Conservation (phyloP, 2,888 invertebrate species). For the Pollenia labialis region DNA sequence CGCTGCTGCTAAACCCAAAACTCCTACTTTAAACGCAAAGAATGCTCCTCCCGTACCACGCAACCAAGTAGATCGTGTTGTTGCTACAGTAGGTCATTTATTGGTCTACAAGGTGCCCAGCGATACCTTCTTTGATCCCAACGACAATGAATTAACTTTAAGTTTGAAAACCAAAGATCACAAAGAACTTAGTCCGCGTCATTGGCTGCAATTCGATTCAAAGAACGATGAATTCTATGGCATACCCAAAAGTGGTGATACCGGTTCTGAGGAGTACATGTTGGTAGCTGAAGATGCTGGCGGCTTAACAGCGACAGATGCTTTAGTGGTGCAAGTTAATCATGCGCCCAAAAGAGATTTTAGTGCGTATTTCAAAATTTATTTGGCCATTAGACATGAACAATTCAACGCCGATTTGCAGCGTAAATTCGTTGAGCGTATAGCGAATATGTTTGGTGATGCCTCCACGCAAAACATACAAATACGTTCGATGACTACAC, state of each 20-base stretch:
- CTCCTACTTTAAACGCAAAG: constrained; percentile 85
- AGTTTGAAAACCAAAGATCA: constrained; percentile 90
- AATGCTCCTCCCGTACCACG: constrained; percentile 91
- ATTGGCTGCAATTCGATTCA: constrained; percentile 95
- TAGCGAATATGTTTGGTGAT: constrained; percentile 91
- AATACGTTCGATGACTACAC: constrained; percentile 87
- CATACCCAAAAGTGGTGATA: constrained; percentile 89
- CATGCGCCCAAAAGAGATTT: constrained; percentile 87
- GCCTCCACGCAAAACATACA: constrained; percentile 89
- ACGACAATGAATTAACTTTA: constrained; percentile 91
- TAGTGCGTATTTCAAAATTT: constrained; percentile 92
- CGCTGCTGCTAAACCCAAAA: constrained; percentile 84
- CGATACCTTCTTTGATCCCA: constrained; percentile 95
- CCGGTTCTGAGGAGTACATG: constrained; percentile 91
- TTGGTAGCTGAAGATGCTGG: constrained; percentile 91
- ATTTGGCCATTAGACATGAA: constrained; percentile 88
- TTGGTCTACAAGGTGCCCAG: constrained; percentile 92
- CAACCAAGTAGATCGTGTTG: constrained; percentile 93
- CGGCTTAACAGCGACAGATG: constrained; percentile 91
- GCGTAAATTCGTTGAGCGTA: constrained; percentile 91
- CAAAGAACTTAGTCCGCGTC: constrained; percentile 87
- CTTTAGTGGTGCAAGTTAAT: constrained; percentile 90
- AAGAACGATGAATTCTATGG: constrained; percentile 96
- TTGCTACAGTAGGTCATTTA: constrained; percentile 92
- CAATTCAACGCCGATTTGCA: constrained; percentile 91